Evolutionary conservation across 1,140 invertebrate genomes (phyloP).

Genomic region (Drosophila funebris): DNA sequence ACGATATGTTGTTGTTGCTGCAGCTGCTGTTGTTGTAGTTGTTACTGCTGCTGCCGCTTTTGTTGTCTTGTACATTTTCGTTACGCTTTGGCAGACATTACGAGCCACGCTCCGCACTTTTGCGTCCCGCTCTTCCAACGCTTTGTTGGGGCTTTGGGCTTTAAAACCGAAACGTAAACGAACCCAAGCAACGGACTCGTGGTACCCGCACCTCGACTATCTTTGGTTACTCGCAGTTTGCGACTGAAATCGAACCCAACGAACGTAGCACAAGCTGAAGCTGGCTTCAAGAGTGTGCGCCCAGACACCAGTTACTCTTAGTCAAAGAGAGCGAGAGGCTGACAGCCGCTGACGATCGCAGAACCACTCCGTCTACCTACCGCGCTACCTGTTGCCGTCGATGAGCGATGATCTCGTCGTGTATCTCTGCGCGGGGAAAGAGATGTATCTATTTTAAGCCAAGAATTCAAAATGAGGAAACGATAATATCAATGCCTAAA

Average conservation of each 20-base stretch:
- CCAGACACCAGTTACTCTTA: conserved; percentile 21
- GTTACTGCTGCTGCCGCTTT: conserved; percentile 33
- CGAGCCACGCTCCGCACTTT: conserved; percentile 73
- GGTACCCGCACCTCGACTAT: conserved; percentile 50
- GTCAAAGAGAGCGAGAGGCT: conserved; percentile 26
- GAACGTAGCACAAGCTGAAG: conserved; percentile 53
- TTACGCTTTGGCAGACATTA: conserved; percentile 81
- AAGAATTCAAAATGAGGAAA: too few species aligned
- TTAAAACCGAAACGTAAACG: conserved; percentile 40
- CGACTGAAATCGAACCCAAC: conserved; percentile 55
- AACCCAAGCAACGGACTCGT: conserved; percentile 45
- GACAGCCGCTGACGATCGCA: conserved; percentile 27
- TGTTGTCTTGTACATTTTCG: conserved; percentile 73
- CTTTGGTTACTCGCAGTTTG: conserved; percentile 74
- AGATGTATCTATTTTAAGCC: too few species aligned
- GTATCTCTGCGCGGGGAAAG: too few species aligned
- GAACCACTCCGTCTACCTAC: background rate
- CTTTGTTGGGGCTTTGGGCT: conserved; percentile 14
- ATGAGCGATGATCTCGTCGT: background rate
- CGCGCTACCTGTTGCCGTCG: background rate
- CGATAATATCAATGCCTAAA: too few species aligned
- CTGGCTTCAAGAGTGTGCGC: conserved; percentile 46
- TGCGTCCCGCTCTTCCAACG: conserved; percentile 44
- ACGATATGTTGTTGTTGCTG: conserved; percentile 50
- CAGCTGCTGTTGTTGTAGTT: conserved; percentile 14